These are phyloP conservation scores for Synanthedon tipuliformis DNA, from an alignment of 2,888 invertebrate species.

Conservation along the genomic window DNA sequence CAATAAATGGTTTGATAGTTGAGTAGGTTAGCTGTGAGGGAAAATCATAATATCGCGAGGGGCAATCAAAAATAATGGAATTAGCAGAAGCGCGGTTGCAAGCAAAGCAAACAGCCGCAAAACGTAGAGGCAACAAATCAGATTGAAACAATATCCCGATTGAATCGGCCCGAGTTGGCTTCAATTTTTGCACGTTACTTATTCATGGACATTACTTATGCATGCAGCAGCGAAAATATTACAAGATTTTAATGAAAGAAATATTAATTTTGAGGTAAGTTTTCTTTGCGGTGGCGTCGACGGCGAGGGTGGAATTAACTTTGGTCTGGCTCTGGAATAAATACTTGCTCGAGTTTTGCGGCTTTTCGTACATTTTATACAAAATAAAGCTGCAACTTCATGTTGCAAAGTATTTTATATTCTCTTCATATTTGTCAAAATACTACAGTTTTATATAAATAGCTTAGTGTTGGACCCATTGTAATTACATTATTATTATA, in stretches of 20 bases:
- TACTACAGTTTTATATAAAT: too few relatives aligned
- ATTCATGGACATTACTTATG: constrained; percentile 70
- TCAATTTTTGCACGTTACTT: constrained; percentile 60
- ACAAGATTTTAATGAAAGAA: constrained; percentile 73
- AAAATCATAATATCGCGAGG: too few relatives aligned
- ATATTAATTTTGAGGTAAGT: constrained; percentile 70
- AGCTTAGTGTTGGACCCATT: too few relatives aligned
- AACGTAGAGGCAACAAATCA: not conserved
- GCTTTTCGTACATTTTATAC: not conserved
- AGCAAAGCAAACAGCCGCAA: not conserved
- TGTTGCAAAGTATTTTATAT: too few relatives aligned
- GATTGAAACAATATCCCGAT: constrained; percentile 10
- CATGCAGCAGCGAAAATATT: constrained; percentile 71
- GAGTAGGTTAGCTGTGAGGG: too few relatives aligned
- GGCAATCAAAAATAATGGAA: too few relatives aligned
- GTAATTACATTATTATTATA: too few relatives aligned
- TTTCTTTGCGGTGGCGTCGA: constrained; percentile 54
- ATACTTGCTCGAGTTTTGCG: constrained; percentile 1
- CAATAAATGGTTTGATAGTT: too few relatives aligned
- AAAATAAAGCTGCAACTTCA: not conserved
- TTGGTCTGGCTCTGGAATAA: constrained; percentile 16
- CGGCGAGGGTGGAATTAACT: constrained; percentile 51
- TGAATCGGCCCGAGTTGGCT: constrained; percentile 8
- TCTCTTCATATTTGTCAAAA: too few relatives aligned
- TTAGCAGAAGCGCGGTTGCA: too few relatives aligned